Evolutionary conservation across 2,797 vertebrate species (phyloP), one percentile per base, ranked within the genome.

Genomic region (Brachyalestes nurse): DNA sequence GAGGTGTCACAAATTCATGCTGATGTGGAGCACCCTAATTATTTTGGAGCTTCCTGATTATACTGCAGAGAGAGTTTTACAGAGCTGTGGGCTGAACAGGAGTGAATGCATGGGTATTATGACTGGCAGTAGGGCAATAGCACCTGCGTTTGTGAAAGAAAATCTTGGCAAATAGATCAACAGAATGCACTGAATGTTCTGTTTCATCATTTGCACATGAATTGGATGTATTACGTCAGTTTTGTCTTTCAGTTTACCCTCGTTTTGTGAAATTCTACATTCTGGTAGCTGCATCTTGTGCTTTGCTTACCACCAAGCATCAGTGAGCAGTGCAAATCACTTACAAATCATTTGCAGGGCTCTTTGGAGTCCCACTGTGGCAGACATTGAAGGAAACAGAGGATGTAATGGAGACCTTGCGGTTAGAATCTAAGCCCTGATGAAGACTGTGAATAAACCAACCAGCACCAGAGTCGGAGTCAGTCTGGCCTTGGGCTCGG

Each of bases 401-500:
- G 14, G 28, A 7, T 64, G 6, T 64, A 61, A 17, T 38, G 34
- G 67, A 17, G 4, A 21, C 12, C 23, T 72, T 38, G 51, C 14
- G 28, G 51, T 60, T 58, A n/a, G 25, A 34, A 19, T n/a, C 70
- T 25, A 5, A 4, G 7, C 13, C 6, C 45, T 25, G 47, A 14
- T 51, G 13, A 17, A 49, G 42, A 21, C 69, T 71, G n/a, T 6
- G 5, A 16, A 14, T 25, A 23, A 51, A 12, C 69, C 42, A 23
- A 10, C 45, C 14, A 49, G 6, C 25, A 64, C 16, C 7, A 16
- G 58, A 13, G 19, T 25, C 66, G 14, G n/a, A 49, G n/a, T 42
- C 66, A 21, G 66, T 69, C 66, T 69, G 66, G 45, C 66, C 66
- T 69, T 69, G 42, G 49, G 21, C 19, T 25, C 16, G 42, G 21